Base-by-base conservation (phyloP, 2,888 invertebrate genomes). In the Lasioglossum marginatum region DNA sequence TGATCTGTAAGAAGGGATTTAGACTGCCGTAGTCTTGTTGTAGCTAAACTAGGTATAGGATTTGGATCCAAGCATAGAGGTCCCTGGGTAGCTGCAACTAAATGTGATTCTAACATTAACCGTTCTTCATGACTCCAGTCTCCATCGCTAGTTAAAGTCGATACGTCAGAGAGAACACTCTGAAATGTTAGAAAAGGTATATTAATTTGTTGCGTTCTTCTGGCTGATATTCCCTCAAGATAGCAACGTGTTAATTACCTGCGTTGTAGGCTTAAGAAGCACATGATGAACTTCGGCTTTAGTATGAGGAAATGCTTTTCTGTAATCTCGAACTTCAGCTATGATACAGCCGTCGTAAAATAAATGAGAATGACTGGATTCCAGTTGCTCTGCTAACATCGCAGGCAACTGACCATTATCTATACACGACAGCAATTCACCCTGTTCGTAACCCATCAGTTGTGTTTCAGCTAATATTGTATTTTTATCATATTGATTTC, bases 321-420 rank as follows among this genome's bases (percentile, higher is more conserved):
- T 96, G 95, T 98, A 98, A 95, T 99, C 98, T 93, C 98, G 96
- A 92, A 99, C 97, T 96, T 99, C 98, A 92, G 98, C 98, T 94
- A 99, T 97, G 88, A 99, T 97, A 96, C 98, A 98, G 87, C 99
- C 99, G 91, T 97, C 98, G 95, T 99, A 98, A 96, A 98, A 98
- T 85, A 99, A 96, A 95, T 98, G 97, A 77, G 98, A 97, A 94
- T 98, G 97, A 94, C 97, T 97, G 14, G 97, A 96, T 94, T 98
- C 98, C 86, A 99, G 95, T 90, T 98, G 96, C 95, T 99, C 98
- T 87, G 98, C 96, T 82, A 99, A 96, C 93, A 98, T 97, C 86
- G 98, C 97, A 76, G 99, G 99, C 94, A 99, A 96, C 96, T 98
- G 97, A 95, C 98, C 98, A 95, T 97, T 98, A 95, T 99, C 98